Evolutionary conservation across 1,140 invertebrate species (phyloP).

Genomic region (Ostrea denselamellosa): DNA sequence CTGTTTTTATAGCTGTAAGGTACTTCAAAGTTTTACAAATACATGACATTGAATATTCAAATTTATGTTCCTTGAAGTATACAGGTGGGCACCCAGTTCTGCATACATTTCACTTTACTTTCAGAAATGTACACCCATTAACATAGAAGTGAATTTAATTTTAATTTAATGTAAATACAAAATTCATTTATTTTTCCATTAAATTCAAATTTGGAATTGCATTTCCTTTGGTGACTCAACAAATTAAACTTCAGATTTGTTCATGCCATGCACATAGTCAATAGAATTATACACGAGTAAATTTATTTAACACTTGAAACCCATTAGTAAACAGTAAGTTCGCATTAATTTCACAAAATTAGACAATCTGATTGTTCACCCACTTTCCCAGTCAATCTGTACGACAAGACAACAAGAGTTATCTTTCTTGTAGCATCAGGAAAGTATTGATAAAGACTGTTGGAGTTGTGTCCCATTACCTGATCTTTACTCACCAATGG

Average conservation of each 20-base stretch:
- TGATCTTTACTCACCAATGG: slow-evolving; percentile 58
- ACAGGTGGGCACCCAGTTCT: neutral
- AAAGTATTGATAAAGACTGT: neutral
- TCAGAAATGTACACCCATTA: neutral
- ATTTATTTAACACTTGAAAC: slow-evolving; percentile 36
- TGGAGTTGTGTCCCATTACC: slow-evolving; percentile 11
- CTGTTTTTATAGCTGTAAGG: too few species aligned
- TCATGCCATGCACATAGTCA: slow-evolving; percentile 10
- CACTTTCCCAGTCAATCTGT: neutral
- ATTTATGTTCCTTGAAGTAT: too few species aligned
- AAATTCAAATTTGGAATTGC: neutral
- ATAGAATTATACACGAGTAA: slow-evolving; percentile 20
- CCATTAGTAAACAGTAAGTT: slow-evolving; percentile 29
- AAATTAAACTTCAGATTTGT: slow-evolving; percentile 21
- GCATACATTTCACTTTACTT: neutral
- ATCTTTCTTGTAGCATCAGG: neutral
- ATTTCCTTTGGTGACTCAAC: slow-evolving; percentile 32
- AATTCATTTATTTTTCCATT: neutral
- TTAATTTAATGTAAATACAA: neutral
- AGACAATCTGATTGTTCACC: neutral
- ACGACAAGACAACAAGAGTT: slow-evolving; percentile 16
- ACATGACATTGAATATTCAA: too few species aligned
- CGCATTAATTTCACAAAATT: slow-evolving; percentile 6
- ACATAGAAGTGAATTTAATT: neutral
- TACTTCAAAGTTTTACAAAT: too few species aligned